Conservation (phyloP, 2,888 invertebrate species). For the Lathronympha strigana region DNA sequence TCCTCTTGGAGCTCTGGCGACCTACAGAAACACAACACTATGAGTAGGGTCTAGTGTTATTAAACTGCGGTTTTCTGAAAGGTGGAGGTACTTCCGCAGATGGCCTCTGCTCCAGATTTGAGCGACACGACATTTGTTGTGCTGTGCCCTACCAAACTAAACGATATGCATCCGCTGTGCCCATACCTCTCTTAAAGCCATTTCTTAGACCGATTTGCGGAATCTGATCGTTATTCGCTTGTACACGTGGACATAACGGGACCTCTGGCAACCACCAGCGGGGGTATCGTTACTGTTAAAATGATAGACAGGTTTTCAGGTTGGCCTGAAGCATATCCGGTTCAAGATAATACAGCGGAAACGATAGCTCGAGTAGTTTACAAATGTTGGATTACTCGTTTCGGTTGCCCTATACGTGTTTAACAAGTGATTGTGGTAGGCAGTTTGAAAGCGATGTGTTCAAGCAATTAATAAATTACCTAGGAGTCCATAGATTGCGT, state of each 20-base stretch:
- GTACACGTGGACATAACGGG: conserved; percentile 18
- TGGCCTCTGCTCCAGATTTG: too few relatives aligned
- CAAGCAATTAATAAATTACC: conserved; percentile 8
- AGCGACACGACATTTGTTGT: too few relatives aligned
- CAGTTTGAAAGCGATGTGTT: conserved; percentile 38
- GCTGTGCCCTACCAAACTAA: too few relatives aligned
- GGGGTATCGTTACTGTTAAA: conserved; percentile 12
- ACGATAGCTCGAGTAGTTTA: conserved; percentile 9
- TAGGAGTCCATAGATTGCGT: conserved; percentile 19
- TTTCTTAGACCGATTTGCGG: not conserved
- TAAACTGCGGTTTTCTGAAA: too few relatives aligned
- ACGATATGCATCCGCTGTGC: too few relatives aligned
- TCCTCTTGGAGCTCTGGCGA: too few relatives aligned
- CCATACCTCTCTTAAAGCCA: too few relatives aligned
- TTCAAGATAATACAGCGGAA: not conserved
- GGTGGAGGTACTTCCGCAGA: too few relatives aligned
- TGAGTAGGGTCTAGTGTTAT: too few relatives aligned
- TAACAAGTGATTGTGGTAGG: conserved; percentile 37
- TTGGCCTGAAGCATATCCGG: conserved; percentile 1
- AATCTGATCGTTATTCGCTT: conserved; percentile 7
- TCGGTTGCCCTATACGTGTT: conserved; percentile 1
- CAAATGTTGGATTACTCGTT: conserved; percentile 8
- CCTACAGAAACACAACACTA: too few relatives aligned
- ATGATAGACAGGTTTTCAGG: conserved; percentile 13
- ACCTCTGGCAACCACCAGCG: not conserved